A percentile compares a stretch with the other conserved stretches of the same genome.
phyloP scores from a whole-genome alignment of 2,113 vertebrate species.

The Malurus cyaneus region DNA sequence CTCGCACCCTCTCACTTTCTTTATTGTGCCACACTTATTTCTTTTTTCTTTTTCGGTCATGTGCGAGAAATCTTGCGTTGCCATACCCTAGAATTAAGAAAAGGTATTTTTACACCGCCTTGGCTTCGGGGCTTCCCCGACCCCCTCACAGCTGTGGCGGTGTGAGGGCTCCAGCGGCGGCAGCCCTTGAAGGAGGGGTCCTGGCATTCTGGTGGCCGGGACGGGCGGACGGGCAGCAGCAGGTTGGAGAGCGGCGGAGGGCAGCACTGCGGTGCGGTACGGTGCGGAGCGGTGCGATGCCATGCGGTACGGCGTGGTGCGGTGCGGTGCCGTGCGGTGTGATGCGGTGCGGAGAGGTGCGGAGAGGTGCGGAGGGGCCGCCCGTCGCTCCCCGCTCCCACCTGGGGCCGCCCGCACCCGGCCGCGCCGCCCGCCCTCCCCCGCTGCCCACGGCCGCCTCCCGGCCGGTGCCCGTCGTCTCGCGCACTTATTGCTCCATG shows the following conservation, averaged over 20 bases:
- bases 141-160: neutral
- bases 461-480: neutral
- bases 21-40: neutral
- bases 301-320: too few species aligned
- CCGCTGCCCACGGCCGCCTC: neutral
- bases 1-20: conserved; percentile 4
- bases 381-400: neutral
- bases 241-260: conserved; percentile 55
- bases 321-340: too few species aligned
- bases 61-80: neutral
- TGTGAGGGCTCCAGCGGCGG: neutral
- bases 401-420: neutral
- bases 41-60: neutral
- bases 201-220: neutral
- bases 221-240: conserved; percentile 40
- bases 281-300: neutral
- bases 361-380: neutral
- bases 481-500: fast-evolving
- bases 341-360: neutral
- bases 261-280: neutral
- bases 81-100: neutral
- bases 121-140: neutral
- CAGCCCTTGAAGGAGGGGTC: neutral
- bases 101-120: neutral
- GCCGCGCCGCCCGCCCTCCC: neutral